A percentile compares a stretch with the other conserved stretches of the same genome.
Evolutionary conservation across 1,140 invertebrate species (phyloP).

Genomic region (Calycopis cecrops): DNA sequence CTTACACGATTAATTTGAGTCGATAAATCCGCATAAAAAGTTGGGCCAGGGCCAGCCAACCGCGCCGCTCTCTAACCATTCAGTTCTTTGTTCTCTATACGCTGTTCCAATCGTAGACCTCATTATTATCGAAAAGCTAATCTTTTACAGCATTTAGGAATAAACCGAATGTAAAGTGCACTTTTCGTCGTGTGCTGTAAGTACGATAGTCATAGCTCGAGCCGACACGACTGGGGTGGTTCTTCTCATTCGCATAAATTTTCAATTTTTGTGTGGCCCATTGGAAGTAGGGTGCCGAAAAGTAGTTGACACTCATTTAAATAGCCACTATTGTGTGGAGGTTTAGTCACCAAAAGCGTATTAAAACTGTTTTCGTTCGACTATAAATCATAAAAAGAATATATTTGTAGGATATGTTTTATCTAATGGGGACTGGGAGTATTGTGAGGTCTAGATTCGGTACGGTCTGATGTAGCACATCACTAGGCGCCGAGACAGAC

Average conservation of each 20-base stretch:
- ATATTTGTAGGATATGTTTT: no score
- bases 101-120: slow-evolving; percentile 33
- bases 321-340: no score
- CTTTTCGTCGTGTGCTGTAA: no score
- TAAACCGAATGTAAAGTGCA: no score
- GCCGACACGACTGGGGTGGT: no score
- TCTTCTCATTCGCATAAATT: no score
- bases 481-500: slow-evolving; percentile 60
- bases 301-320: no score
- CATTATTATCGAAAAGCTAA: slow-evolving; percentile 33
- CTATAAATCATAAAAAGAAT: no score
- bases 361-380: no score
- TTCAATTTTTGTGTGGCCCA: no score
- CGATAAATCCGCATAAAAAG: slow-evolving; percentile 72
- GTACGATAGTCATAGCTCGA: no score
- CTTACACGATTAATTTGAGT: slow-evolving; percentile 72
- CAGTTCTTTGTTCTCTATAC: slow-evolving; percentile 57
- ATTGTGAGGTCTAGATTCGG: slow-evolving; percentile 28
- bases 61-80: slow-evolving; percentile 57
- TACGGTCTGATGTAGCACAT: slow-evolving; percentile 33
- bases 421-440: slow-evolving; percentile 9
- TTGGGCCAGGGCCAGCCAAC: slow-evolving; percentile 52
- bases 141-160: slow-evolving; percentile 24
- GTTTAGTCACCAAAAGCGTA: not conserved
- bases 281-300: no score